Evolutionary conservation across 92 coral and sea anemone species (phyloP).

Genomic region (Palythoa grandis): DNA sequence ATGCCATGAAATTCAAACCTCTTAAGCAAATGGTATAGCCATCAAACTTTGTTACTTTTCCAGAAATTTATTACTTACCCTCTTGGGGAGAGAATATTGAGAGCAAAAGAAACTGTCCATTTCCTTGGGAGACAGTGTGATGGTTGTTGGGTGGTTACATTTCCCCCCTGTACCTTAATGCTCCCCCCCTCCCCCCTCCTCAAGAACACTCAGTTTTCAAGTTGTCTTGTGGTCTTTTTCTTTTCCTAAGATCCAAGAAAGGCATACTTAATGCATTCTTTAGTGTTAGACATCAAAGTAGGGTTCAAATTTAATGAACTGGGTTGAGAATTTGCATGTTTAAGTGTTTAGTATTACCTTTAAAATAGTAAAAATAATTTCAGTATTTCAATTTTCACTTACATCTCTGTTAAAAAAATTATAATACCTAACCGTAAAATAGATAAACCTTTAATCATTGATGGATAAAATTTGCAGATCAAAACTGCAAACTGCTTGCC

Average conservation of each 20-base stretch:
- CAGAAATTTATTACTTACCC: neutral
- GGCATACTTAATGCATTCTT: neutral
- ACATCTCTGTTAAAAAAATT: too few relatives aligned
- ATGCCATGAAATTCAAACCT: conserved; percentile 3
- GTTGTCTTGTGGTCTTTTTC: conserved; percentile 9
- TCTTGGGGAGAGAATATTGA: conserved; percentile 6
- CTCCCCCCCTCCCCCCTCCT: neutral
- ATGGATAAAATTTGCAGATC: conserved; percentile 5
- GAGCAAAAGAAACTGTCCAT: conserved; percentile 1
- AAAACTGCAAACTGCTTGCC: conserved; percentile 6
- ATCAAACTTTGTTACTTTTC: conserved; percentile 8
- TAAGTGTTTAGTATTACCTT: too few relatives aligned
- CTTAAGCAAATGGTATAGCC: conserved; percentile 7
- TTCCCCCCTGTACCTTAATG: neutral
- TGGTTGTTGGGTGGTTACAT: neutral
- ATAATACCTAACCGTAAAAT: neutral
- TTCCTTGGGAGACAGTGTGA: conserved; percentile 9
- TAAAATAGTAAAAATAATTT: too few relatives aligned
- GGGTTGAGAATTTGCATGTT: too few relatives aligned
- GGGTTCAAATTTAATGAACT: too few relatives aligned
- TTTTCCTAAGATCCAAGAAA: conserved; percentile 1
- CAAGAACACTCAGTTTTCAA: conserved; percentile 8
- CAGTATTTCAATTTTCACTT: too few relatives aligned
- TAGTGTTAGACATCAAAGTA: neutral
- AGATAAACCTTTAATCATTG: neutral